Base-by-base conservation (phyloP, 1,140 invertebrate genomes). In the Diploscapter pachys region DNA sequence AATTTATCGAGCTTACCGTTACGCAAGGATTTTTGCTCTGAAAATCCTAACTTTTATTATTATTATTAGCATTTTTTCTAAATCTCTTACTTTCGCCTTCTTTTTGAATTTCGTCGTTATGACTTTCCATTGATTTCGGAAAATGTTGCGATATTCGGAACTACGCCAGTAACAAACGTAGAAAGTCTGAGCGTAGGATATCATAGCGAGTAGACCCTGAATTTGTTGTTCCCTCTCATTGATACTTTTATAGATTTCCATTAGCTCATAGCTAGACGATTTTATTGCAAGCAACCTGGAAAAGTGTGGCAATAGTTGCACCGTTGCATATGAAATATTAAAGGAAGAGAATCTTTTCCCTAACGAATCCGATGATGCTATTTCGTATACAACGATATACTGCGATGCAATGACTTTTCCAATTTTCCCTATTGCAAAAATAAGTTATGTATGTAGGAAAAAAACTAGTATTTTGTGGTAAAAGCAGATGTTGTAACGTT, bases 131-230 rank as follows among this genome's bases (percentile, higher is more conserved):
- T 55, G 53, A 52, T 68, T 68, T 48, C 57, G 53, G 49, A 68
- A 11, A 52, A 68, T 52, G 51, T 68, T 68, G 51, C 66, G 66
- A 53, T 68, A 68, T 52, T 68, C 66, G 48, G 66, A 68, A 54
- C 66, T 68, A 9, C 66, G 11, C 66, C 66, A 68, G 51, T 55
- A n/a, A 55, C 6, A 5, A 6, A 68, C 66, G 51, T 68, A 68
- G 51, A 68, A 68, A 11, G 9, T n/a, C 51, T 68, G 66, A 2
- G 66, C 53, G 51, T 55, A 68, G 48, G 66, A 13, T 8, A 68
- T 5, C 66, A 68, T 68, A 55, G 53, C 52, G 56, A 68, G 66
- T n/a, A 68, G 11, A 68, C 66, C 66, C 66, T 68, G 51, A 68
- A 68, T 11, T 31, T 2, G 0, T 13, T 8, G 63, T 13, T 65